Percentiles rank a stretch among this genome's conserved stretches.
phyloP scores from a whole-genome alignment of 2,113 vertebrate genomes.

The Sander lucioperca region DNA sequence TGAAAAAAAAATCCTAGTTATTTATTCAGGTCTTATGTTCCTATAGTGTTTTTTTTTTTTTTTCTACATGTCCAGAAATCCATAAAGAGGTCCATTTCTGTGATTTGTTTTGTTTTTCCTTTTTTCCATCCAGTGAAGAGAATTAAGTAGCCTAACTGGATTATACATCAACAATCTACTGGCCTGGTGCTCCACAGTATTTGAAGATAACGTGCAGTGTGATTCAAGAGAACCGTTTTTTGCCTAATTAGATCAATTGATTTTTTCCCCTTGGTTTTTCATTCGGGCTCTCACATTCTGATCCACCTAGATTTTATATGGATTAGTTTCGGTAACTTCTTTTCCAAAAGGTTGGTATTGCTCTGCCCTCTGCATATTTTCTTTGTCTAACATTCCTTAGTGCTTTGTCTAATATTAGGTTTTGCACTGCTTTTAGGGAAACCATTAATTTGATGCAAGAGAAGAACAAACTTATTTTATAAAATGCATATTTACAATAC shows the following conservation, averaged over 20 bases:
- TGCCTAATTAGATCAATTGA: conserved; percentile 80
- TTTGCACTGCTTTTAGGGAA: conserved; percentile 88
- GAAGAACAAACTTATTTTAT: neutral
- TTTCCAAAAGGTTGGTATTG: conserved; percentile 99
- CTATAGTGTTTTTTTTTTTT: conserved; percentile 13
- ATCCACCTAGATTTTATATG: conserved; percentile 99
- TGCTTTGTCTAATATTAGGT: conserved; percentile 80
- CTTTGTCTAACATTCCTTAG: conserved; percentile 90
- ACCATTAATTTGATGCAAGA: conserved; percentile 78
- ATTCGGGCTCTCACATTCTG: conserved; percentile 89
- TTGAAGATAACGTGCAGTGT: conserved; percentile 72
- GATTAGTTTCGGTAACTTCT: conserved; percentile 99
- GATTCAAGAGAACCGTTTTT: conserved; percentile 68
- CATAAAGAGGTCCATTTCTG: conserved; percentile 67
- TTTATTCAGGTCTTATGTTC: conserved; percentile 51
- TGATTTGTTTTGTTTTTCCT: conserved; percentile 69
- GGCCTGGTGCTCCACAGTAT: conserved; percentile 67
- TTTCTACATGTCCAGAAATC: conserved; percentile 57
- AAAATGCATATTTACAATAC: neutral
- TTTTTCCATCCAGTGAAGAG: conserved; percentile 74
- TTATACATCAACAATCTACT: conserved; percentile 71
- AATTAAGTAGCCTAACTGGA: conserved; percentile 76
- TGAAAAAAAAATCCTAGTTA: conserved; percentile 34
- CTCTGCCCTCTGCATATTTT: conserved; percentile 96
- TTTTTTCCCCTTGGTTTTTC: conserved; percentile 70